phyloP scores from a whole-genome alignment of 2,113 vertebrate species.

The Spermophilus dauricus region DNA sequence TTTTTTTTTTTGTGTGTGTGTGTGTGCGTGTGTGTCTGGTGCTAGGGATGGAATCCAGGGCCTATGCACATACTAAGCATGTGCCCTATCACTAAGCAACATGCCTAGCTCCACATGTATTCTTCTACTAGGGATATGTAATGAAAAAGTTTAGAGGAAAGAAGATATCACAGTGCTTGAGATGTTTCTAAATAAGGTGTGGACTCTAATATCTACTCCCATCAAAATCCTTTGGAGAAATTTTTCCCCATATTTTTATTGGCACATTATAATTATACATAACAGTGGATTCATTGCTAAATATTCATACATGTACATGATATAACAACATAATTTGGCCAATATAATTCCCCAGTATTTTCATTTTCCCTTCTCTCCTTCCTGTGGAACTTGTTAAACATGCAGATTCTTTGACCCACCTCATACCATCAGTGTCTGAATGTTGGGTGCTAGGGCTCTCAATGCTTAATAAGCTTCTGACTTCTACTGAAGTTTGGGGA shows the following conservation, averaged over 20 bases:
- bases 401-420: neutral
- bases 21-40: neutral
- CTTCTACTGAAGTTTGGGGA: neutral
- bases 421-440: neutral
- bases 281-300: no score
- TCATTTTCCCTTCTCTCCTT: no score
- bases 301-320: no score
- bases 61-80: neutral
- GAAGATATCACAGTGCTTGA: neutral
- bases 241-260: no score
- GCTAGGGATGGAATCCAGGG: no score
- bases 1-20: no score
- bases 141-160: neutral
- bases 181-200: neutral
- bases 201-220: neutral
- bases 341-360: no score
- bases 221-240: neutral
- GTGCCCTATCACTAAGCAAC: neutral
- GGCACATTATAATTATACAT: no score
- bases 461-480: constrained; percentile 21
- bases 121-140: constrained; percentile 39
- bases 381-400: neutral
- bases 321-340: no score
- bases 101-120: neutral
- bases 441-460: neutral